Evolutionary conservation across 2,888 invertebrate genomes (phyloP), one percentile per base, ranked within the genome.

Genomic region (Oscheius onirici): DNA sequence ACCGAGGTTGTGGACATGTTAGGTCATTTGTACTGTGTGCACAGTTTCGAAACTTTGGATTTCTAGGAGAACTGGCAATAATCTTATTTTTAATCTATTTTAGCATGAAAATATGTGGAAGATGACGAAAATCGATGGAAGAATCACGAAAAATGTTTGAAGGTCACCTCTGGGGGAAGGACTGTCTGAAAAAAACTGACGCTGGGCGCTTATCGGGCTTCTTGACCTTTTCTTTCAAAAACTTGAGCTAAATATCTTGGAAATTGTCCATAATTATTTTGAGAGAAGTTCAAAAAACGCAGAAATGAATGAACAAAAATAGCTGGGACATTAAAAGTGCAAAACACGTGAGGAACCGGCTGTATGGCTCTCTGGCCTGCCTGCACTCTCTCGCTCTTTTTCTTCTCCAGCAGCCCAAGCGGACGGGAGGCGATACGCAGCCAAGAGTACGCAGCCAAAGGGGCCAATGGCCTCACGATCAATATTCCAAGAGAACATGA

Each of bases 401-500:
- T 3, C 28, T 26, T 13, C 10, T 24, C 26, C 28, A 24, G n/a
- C n/a, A n/a, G 26, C 49, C 26, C 58, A 3, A 34, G 43, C 17
- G 34, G 17, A 6, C 17, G 46, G 17, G 10, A 28, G 15, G n/a
- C n/a, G 63, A 49, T 63, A 46, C 63, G 24, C 63, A 63, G 63
- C n/a, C 63, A 20, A 17, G 26, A 46, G n/a, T 52, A 52, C 52
- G 66, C 66, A 66, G 66, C 52, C 66, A 20, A 66, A 52, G 17
- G 49, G 34, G 40, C 52, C 41, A n/a, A 20, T 66, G 34, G 34
- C 34, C 52, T 52, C 65, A 52, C 71, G 69, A 75, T 75, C 75
- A 61, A 75, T 75, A 74, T 66, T 72, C 68, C 67, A 55, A 6
- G 69, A 49, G 57, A 68, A 57, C 22, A 66, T 58, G 34, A 8